Evolutionary conservation across 2,888 invertebrate genomes (phyloP), one percentile per base, ranked within the genome.

Genomic region (Yponomeuta cagnagella): DNA sequence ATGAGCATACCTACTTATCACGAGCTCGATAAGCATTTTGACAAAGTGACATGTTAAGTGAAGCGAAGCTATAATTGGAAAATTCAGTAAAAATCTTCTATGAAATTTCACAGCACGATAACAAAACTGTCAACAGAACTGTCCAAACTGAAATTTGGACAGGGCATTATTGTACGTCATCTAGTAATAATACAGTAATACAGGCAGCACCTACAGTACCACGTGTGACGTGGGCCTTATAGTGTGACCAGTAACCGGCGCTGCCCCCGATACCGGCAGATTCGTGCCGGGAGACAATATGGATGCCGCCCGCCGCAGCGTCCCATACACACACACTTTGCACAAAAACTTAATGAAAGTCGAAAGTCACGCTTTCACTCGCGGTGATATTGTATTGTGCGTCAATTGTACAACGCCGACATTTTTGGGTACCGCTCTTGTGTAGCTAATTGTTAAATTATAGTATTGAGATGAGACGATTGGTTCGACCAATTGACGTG

Each of bases 311-410:
- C 70, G 43, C 43, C 43, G 43, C 43, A 33, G 88, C 83, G 79
- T 79, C 77, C 85, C 86, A 88, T 58, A 58, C 87, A 86, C 89
- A 90, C 82, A 88, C 82, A 82, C 83, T 85, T 83, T 23, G 81
- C 79, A 90, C 90, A 91, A 91, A 91, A 91, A 90, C 86, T 85
- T 86, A 89, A 91, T 86, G 91, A 90, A 90, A 90, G 90, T 90
- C 85, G 91, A 92, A 90, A 92, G 91, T 89, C 80, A 86, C 86
- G 88, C 91, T 92, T 92, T 92, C 91, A 91, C 91, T 91, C 82
- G 89, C 83, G 82, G 80, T 85, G 80, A 83, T 84, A 86, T 86
- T 86, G 88, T 87, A 84, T 83, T 83, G 83, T 81, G 81, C 72
- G 69, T 74, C 74, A 73, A 68, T 63, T 65, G 70, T 31, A 66